Evolutionary conservation across 1,140 invertebrate genomes (phyloP).

Genomic region (Pseudomyrmex concolor): DNA sequence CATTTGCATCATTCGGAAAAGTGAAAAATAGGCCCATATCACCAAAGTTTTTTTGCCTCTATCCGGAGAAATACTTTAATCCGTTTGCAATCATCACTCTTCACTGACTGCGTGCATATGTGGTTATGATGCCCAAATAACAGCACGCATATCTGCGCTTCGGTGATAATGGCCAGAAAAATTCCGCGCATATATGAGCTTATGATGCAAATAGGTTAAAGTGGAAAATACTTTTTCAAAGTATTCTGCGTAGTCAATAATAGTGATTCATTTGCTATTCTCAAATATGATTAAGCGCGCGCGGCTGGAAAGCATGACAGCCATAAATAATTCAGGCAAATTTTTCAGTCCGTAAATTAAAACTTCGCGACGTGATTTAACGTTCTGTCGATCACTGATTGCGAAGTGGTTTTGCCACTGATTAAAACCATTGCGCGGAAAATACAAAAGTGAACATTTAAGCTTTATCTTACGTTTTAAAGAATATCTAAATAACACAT

Average conservation of each 20-base stretch:
- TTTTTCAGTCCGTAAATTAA: constrained; percentile 29
- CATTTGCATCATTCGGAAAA: no score
- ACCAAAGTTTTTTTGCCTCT: no score
- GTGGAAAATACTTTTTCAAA: background rate
- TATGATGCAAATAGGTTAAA: background rate
- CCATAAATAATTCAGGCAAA: constrained; percentile 46
- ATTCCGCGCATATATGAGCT: no score
- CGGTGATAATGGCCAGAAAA: no score
- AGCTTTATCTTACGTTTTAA: background rate
- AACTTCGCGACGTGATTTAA: constrained; percentile 45
- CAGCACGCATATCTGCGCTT: no score
- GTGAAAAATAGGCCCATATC: no score
- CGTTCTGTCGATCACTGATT: constrained; percentile 38
- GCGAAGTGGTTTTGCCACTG: constrained; percentile 26
- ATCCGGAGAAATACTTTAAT: no score
- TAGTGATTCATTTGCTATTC: constrained; percentile 10
- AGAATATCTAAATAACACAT: background rate
- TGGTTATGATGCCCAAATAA: no score
- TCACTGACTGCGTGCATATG: no score
- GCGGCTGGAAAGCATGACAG: constrained; percentile 7
- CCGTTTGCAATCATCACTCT: no score
- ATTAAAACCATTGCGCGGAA: background rate
- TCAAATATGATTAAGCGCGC: constrained; percentile 33
- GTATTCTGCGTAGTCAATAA: background rate
- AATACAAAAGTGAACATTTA: background rate